Base-by-base conservation (phyloP, 1,140 invertebrate species). In the Phymorhynchus buccinoides region DNA sequence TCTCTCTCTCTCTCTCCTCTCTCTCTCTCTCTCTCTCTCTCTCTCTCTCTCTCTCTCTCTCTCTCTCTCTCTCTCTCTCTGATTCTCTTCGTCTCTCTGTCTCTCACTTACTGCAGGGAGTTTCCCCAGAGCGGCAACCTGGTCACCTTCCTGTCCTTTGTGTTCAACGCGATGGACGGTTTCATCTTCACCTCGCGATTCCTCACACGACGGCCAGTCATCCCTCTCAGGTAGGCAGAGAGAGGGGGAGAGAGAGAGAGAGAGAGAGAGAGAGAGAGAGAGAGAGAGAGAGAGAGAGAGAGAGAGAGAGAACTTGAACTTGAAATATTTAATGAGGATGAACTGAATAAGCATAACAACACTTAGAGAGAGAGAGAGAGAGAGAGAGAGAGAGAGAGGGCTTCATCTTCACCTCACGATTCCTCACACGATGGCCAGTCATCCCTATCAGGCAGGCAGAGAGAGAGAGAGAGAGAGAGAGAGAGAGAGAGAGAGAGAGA, bases 111-210 rank as follows among this genome's bases (percentile, higher is more conserved):
- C 95, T 95, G 86, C 91, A 97, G 96, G 93, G 95, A 96, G 91
- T 96, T 98, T 93, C 97, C 98, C 4, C 97, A 97, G 12, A 95
- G 96, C 89, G 98, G 98, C 48, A 98, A 98, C 93, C 94, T 99
- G 7, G 96, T 99, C 4, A 99, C 98, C 18, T 98, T 99, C 92
- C 94, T 95, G 0, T 98, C 99, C 91, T 99, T 99, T 93, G 85
- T 97, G 0, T 96, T 99, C 87, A 98, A 99, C 90, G 95, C 97
- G 0, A 22, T 96, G 14, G 95, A 98, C 92, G 98, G 98, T n/a
- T 97, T 99, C 88, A 94, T 98, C 86, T 96, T 97, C 83, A 98
- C 97, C 0, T 95, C 96, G 14, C 96, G 96, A 93, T 98, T 96
- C 94, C 96, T 97, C 96, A 95, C 42, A 95, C 96, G 37, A 79